phyloP scores from a whole-genome alignment of 2,888 invertebrate genomes.

The Pseudanteris insignis region DNA sequence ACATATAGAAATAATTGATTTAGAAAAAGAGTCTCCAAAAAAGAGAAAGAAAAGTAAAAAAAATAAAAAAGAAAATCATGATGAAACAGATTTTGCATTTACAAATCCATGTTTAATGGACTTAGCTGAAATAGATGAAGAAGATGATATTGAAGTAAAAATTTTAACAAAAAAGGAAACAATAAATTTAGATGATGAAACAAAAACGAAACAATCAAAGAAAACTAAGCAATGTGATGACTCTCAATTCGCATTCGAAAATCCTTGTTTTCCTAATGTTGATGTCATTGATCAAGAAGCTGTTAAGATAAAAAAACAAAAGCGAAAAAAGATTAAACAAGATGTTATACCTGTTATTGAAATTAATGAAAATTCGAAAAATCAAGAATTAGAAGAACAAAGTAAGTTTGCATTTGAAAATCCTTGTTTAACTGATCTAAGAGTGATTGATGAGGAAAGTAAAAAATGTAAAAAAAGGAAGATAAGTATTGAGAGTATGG shows the following conservation, averaged over 20 bases:
- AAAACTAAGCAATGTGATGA: background rate
- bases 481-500: conserved; percentile 19
- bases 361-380: conserved; percentile 24
- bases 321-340: conserved; percentile 19
- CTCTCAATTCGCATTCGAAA: conserved; percentile 27
- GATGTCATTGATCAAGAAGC: conserved; percentile 28
- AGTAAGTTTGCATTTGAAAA: conserved; percentile 36
- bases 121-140: conserved; percentile 12
- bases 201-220: conserved; percentile 2
- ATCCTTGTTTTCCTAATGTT: conserved; percentile 43
- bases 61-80: conserved; percentile 1
- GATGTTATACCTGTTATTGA: conserved; percentile 11
- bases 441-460: conserved; percentile 15
- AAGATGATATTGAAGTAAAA: conserved; percentile 1
- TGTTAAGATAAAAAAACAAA: conserved; percentile 14
- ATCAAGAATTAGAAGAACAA: conserved; percentile 30
- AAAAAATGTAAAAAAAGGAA: conserved; percentile 24
- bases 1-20: no score
- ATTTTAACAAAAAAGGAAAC: background rate
- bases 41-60: conserved; percentile 7
- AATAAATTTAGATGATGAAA: background rate
- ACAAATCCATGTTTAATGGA: conserved; percentile 27
- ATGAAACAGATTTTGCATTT: conserved; percentile 24
- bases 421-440: conserved; percentile 21
- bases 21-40: no score